Evolutionary conservation across 2,113 vertebrate species (phyloP).

Genomic region (Oncorhynchus tshawytscha): DNA sequence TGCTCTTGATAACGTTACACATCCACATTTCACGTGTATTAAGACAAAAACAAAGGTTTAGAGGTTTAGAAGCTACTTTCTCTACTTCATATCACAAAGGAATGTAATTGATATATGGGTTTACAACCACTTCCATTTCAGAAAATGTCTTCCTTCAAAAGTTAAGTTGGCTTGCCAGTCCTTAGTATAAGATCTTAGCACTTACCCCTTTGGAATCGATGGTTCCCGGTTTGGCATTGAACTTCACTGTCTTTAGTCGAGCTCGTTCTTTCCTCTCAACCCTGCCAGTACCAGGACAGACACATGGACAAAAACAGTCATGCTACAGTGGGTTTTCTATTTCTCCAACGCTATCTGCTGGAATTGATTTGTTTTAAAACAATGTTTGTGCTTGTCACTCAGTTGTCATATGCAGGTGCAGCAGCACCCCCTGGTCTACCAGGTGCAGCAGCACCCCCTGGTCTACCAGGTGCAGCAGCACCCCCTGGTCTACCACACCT

Average conservation of each 20-base stretch:
- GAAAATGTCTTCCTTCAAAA: not conserved
- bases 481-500: too few species aligned
- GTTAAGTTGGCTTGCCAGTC: not conserved
- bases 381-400: too few species aligned
- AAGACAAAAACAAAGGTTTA: not conserved
- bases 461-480: too few species aligned
- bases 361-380: too few species aligned
- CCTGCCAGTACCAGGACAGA: slow-evolving; percentile 67
- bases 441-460: too few species aligned
- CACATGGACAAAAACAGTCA: not conserved
- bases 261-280: slow-evolving; percentile 96
- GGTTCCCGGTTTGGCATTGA: slow-evolving; percentile 90
- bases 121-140: not conserved
- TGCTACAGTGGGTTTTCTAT: not conserved
- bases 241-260: slow-evolving; percentile 96
- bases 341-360: too few species aligned
- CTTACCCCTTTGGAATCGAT: slow-evolving; percentile 94
- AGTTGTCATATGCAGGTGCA: too few species aligned
- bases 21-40: too few species aligned
- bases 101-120: not conserved
- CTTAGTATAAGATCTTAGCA: slow-evolving; percentile 30
- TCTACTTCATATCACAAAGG: not conserved
- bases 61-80: not conserved
- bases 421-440: too few species aligned
- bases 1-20: too few species aligned